These are phyloP conservation scores for Atta colombica DNA, from an alignment of 1,140 invertebrate species.

Conservation along the genomic window DNA sequence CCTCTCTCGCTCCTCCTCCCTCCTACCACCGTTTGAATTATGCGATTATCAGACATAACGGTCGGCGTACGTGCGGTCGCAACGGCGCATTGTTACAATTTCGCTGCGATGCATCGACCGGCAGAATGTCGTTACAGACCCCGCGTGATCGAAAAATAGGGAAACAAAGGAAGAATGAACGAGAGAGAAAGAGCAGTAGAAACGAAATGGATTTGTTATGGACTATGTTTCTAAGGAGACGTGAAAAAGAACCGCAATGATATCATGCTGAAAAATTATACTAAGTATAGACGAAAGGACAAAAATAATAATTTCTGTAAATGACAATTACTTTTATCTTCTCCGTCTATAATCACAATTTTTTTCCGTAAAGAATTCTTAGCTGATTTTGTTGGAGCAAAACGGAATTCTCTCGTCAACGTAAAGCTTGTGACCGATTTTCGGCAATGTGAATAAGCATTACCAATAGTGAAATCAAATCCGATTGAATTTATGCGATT, in stretches of 20 bases:
- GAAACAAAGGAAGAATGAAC: constrained; percentile 32
- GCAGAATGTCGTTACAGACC: constrained; percentile 40
- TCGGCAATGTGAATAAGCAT: neutral
- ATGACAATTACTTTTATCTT: neutral
- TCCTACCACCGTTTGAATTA: constrained; percentile 60
- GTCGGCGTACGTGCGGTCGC: constrained; percentile 42
- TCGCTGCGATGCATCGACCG: constrained; percentile 45
- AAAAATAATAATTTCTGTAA: neutral
- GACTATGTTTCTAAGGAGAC: neutral
- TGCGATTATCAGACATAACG: constrained; percentile 71
- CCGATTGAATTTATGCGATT: constrained; percentile 68
- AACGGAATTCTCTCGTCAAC: neutral
- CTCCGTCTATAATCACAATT: neutral
- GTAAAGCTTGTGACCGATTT: neutral
- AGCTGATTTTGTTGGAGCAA: neutral
- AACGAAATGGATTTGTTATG: constrained; percentile 22
- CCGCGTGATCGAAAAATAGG: constrained; percentile 46
- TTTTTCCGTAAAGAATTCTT: neutral
- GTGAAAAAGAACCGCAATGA: neutral
- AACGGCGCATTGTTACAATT: constrained; percentile 35
- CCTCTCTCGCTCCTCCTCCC: neutral
- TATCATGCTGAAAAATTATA: neutral
- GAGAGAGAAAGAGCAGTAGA: neutral
- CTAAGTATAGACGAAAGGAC: neutral
- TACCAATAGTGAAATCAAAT: neutral